Conservation (phyloP, 2,797 vertebrate species). For the Staurois parvus region DNA sequence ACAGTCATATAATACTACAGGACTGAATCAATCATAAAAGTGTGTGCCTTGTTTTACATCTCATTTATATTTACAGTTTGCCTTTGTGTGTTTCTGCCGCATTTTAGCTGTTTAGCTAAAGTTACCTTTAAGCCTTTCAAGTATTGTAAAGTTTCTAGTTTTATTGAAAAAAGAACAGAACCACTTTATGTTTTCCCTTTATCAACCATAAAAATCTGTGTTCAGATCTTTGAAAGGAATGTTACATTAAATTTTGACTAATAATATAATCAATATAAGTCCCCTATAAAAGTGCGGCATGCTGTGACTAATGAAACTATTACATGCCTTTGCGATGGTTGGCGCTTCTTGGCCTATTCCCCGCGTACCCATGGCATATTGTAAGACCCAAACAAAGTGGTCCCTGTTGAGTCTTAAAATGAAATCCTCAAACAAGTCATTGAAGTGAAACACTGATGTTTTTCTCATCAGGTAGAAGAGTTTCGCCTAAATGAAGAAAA, state of each 20-base stretch:
- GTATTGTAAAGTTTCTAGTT: not conserved
- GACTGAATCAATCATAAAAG: too few relatives aligned
- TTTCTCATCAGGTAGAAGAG: conserved; percentile 57
- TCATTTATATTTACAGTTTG: too few relatives aligned
- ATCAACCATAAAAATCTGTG: conserved; percentile 25
- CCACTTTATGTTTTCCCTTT: conserved; percentile 1
- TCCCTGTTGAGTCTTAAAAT: conserved; percentile 57
- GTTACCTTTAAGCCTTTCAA: not conserved
- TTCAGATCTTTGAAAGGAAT: conserved; percentile 9
- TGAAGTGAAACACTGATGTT: conserved; percentile 55
- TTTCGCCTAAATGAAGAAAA: conserved; percentile 51
- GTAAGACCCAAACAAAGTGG: conserved; percentile 49
- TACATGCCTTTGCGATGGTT: conserved; percentile 27
- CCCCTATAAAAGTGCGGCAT: conserved; percentile 29
- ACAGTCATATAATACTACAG: too few relatives aligned
- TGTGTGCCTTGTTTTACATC: too few relatives aligned
- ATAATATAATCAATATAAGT: conserved; percentile 59
- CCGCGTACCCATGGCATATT: conserved; percentile 25
- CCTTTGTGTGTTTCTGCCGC: too few relatives aligned
- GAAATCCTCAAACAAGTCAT: conserved; percentile 58
- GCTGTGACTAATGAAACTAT: conserved; percentile 53
- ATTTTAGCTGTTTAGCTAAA: not conserved
- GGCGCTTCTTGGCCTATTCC: conserved; percentile 26
- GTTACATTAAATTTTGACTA: conserved; percentile 37
- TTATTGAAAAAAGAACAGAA: not conserved